Conservation (phyloP, 2,113 vertebrate species). For the Notarius lentiginosus region DNA sequence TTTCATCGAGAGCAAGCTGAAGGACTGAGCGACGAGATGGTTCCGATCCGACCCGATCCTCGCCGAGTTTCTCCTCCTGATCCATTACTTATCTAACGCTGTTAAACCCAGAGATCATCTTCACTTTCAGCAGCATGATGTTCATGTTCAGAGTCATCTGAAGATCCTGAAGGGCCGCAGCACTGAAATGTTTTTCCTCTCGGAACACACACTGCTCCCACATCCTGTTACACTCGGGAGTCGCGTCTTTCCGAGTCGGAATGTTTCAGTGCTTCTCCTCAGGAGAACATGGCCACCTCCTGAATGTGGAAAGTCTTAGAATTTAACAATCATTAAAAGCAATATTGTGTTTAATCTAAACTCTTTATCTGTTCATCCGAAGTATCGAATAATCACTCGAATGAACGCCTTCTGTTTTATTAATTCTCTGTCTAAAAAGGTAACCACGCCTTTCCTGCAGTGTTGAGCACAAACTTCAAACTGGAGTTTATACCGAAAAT, state of each 20-base stretch:
- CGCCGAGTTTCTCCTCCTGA: not conserved
- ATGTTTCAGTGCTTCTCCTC: not conserved
- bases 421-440: not conserved
- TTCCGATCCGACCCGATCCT: not conserved
- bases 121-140: not conserved
- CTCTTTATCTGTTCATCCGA: not conserved
- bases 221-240: not conserved
- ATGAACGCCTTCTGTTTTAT: not conserved
- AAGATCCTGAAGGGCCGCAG: not conserved
- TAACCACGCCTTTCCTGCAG: not conserved
- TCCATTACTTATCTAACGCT: not conserved
- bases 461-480: not conserved
- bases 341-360: not conserved
- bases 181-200: not conserved
- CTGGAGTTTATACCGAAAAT: too few species aligned
- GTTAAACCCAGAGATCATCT: not conserved
- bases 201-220: not conserved
- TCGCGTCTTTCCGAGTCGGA: not conserved
- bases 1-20: conserved; percentile 82
- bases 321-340: not conserved
- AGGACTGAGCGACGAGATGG: conserved; percentile 79
- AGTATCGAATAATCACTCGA: not conserved
- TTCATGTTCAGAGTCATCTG: not conserved
- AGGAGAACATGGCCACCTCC: not conserved
- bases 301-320: not conserved